Conservation (phyloP, 2,888 invertebrate genomes). For the Hylaea fasciaria region DNA sequence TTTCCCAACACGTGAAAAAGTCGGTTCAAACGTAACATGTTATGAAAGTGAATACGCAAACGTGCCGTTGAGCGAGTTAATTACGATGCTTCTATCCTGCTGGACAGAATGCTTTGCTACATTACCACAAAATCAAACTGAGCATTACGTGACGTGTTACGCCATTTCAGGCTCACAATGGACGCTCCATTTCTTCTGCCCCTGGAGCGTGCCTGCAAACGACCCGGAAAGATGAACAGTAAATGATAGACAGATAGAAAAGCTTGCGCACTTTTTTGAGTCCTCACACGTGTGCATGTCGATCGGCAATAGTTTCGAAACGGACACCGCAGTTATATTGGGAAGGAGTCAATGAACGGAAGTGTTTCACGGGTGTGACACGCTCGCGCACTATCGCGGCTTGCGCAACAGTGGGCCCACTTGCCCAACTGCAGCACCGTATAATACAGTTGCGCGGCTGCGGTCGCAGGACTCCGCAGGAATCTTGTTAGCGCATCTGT, state of each 20-base stretch:
- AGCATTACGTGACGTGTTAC: conserved; percentile 55
- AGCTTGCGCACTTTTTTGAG: conserved; percentile 42
- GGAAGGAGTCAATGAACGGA: conserved; percentile 84
- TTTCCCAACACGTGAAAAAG: conserved; percentile 81
- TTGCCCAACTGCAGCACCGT: conserved; percentile 71
- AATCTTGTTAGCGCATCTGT: conserved; percentile 69
- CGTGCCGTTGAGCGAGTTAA: conserved; percentile 65
- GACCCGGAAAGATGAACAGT: conserved; percentile 65
- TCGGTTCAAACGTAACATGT: conserved; percentile 77
- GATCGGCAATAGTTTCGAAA: conserved; percentile 75
- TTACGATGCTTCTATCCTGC: conserved; percentile 67
- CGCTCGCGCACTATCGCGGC: conserved; percentile 75
- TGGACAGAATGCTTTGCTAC: conserved; percentile 62
- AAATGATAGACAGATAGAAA: conserved; percentile 38
- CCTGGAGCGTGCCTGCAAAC: conserved; percentile 59
- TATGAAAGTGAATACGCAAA: conserved; percentile 81
- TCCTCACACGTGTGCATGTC: conserved; percentile 63
- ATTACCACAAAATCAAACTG: conserved; percentile 48
- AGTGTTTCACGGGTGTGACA: conserved; percentile 83
- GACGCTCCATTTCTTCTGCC: conserved; percentile 47
- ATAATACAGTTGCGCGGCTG: conserved; percentile 56
- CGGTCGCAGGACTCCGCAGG: conserved; percentile 60
- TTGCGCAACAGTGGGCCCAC: conserved; percentile 74
- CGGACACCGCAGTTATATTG: conserved; percentile 75
- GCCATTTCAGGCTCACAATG: conserved; percentile 48